Percentiles rank a stretch among this genome's conserved stretches.
Conservation (phyloP, 2,888 invertebrate genomes). For the Chesias legatella region DNA sequence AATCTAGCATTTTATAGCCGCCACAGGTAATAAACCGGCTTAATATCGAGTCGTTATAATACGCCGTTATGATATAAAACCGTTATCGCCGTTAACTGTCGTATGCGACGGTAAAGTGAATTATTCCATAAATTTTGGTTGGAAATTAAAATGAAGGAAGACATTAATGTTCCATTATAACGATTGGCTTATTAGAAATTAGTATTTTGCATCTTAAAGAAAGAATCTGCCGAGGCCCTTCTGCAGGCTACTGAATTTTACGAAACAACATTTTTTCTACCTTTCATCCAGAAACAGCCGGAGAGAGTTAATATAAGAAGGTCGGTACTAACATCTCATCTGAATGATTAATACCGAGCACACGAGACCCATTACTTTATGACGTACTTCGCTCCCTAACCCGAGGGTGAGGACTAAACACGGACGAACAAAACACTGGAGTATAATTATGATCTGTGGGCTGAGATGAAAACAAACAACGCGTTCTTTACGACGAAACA, state of each 20-base stretch:
- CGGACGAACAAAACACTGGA: neutral
- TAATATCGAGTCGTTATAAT: constrained; percentile 31
- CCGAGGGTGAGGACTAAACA: constrained; percentile 4
- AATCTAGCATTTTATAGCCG: constrained; percentile 29
- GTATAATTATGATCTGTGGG: too few species aligned
- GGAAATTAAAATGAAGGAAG: constrained; percentile 3
- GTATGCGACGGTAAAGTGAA: constrained; percentile 1
- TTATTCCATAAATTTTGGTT: constrained; percentile 1
- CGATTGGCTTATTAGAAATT: too few species aligned
- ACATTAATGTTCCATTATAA: too few species aligned
- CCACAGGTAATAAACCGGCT: constrained; percentile 26
- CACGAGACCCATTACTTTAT: constrained; percentile 2
- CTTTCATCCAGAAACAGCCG: too few species aligned
- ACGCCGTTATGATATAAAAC: constrained; percentile 30
- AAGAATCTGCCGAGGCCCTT: too few species aligned
- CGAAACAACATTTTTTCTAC: too few species aligned
- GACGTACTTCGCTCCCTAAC: constrained; percentile 1
- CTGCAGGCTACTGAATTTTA: too few species aligned
- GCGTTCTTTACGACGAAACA: too few species aligned
- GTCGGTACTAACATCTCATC: neutral
- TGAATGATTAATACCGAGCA: constrained; percentile 8
- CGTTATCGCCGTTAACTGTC: constrained; percentile 24
- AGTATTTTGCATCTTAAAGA: too few species aligned
- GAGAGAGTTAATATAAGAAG: too few species aligned
- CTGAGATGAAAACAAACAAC: too few species aligned